Evolutionary conservation across 2,113 vertebrate species (phyloP).

Genomic region (Chlamydotis undulata): DNA sequence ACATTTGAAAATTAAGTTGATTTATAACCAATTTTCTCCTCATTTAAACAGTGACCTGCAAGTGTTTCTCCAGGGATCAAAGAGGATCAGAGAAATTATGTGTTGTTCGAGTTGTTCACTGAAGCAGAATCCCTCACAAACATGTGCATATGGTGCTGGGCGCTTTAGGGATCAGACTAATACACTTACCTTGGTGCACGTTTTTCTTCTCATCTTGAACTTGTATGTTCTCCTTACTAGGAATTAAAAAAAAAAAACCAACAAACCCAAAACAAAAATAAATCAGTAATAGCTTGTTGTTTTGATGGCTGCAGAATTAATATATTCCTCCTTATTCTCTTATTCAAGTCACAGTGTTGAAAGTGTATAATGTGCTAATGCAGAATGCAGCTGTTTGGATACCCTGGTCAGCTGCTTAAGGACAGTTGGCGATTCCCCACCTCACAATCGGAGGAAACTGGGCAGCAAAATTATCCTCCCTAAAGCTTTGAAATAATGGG

Average conservation of each 20-base stretch:
- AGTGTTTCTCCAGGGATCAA: constrained; percentile 57
- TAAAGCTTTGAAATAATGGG: background rate
- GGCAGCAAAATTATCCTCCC: background rate
- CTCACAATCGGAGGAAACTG: background rate
- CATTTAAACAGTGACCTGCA: constrained; percentile 59
- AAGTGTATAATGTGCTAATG: background rate
- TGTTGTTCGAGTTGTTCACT: constrained; percentile 1
- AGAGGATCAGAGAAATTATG: constrained; percentile 25
- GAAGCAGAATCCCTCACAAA: constrained; percentile 20
- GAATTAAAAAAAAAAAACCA: background rate
- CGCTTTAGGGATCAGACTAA: background rate
- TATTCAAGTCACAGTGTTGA: background rate
- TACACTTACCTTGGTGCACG: background rate
- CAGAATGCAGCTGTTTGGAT: background rate
- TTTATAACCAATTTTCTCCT: constrained; percentile 75
- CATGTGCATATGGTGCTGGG: background rate
- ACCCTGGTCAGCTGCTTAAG: background rate
- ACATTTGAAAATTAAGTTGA: constrained; percentile 70
- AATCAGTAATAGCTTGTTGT: background rate
- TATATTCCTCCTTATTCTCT: background rate
- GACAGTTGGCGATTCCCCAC: background rate
- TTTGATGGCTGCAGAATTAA: background rate
- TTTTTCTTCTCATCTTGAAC: background rate
- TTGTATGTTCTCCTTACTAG: background rate
- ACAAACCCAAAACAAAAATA: background rate